Percentiles rank a stretch among this genome's conserved stretches.
Conservation (phyloP, 1,140 invertebrate species). For the Drosophila azteca region DNA sequence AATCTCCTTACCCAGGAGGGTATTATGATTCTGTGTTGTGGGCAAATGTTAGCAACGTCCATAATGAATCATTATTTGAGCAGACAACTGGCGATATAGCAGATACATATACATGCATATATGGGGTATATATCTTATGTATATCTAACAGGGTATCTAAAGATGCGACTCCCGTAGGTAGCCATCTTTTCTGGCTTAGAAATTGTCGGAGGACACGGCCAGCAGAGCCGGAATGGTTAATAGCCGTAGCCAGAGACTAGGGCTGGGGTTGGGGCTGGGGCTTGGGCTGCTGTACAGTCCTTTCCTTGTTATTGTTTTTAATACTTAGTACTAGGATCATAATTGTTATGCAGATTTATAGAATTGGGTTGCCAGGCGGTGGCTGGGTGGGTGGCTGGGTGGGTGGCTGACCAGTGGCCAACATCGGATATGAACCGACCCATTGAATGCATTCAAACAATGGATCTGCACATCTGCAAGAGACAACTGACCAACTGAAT, state of each 20-base stretch:
- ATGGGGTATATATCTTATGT: no score
- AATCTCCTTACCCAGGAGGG: no score
- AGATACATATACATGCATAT: no score
- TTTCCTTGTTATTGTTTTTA: conserved; percentile 65
- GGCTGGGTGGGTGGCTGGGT: no score
- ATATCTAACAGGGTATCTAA: no score
- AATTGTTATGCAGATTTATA: conserved; percentile 81
- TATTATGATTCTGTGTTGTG: no score
- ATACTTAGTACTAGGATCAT: conserved; percentile 67
- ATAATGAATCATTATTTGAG: no score
- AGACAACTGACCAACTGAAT: conserved; percentile 52
- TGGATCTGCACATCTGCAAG: conserved; percentile 18
- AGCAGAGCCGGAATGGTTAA: conserved; percentile 49
- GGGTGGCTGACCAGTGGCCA: conserved; percentile 31
- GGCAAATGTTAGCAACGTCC: no score
- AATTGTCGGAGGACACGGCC: conserved; percentile 58
- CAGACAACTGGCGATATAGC: no score
- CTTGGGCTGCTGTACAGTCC: background rate
- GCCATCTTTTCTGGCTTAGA: conserved; percentile 27
- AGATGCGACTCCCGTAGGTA: no score
- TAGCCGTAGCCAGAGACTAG: conserved; percentile 28
- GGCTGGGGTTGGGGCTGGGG: background rate
- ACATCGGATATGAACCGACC: conserved; percentile 44
- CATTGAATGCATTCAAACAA: conserved; percentile 45
- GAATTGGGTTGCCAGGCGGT: conserved; percentile 59